Conservation (phyloP, 1,140 invertebrate genomes). For the Pissodes strobi region DNA sequence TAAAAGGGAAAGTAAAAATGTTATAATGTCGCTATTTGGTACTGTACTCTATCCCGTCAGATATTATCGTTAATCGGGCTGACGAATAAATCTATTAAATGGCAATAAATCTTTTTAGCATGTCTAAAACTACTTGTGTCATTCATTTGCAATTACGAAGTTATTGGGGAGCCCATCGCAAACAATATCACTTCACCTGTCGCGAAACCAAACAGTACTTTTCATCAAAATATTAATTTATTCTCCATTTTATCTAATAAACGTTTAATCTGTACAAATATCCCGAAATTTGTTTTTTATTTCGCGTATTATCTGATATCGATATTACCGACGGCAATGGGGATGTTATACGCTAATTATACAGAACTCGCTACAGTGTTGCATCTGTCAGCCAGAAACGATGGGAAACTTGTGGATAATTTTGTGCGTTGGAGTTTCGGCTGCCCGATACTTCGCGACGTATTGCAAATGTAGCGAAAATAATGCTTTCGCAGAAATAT, state of each 20-base stretch:
- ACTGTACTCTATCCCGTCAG: too few relatives aligned
- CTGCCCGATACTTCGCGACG: not conserved
- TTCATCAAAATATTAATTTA: constrained; percentile 4
- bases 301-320: not conserved
- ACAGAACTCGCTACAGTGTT: too few relatives aligned
- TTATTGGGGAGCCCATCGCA: not conserved
- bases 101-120: constrained; percentile 1
- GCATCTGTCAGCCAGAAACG: too few relatives aligned
- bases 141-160: not conserved
- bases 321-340: not conserved
- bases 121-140: not conserved
- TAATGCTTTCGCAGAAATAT: too few relatives aligned
- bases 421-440: not conserved
- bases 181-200: too few relatives aligned
- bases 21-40: too few relatives aligned
- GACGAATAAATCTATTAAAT: too few relatives aligned
- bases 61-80: too few relatives aligned
- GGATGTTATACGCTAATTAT: too few relatives aligned
- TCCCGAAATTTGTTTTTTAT: not conserved
- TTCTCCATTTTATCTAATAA: constrained; percentile 1
- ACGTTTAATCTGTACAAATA: not conserved
- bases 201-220: not conserved
- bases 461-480: too few relatives aligned
- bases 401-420: too few relatives aligned
- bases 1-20: too few relatives aligned